Evolutionary conservation across 2,797 vertebrate species (phyloP).

Genomic region (Chelon auratus): DNA sequence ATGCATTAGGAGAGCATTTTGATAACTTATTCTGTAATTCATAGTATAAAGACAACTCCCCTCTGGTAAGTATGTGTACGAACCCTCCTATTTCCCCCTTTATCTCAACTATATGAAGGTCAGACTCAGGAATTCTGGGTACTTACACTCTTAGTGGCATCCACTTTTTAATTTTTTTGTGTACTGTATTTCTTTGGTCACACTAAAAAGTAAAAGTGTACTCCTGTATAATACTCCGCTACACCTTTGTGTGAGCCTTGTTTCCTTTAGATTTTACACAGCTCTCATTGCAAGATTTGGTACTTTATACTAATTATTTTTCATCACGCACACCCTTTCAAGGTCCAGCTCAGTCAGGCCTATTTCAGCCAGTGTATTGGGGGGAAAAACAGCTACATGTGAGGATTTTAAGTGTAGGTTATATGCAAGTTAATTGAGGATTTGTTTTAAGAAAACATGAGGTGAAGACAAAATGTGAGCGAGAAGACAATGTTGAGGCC

Average conservation of each 20-base stretch:
- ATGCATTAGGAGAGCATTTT: not conserved
- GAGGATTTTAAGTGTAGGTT: not conserved
- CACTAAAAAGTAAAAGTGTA: not conserved
- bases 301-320: not conserved
- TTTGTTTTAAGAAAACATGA: not conserved
- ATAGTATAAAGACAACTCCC: conserved; percentile 9
- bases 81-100: not conserved
- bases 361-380: not conserved
- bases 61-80: conserved; percentile 56
- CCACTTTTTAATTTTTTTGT: not conserved
- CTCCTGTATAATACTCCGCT: not conserved
- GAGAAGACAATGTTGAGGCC: not conserved
- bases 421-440: not conserved
- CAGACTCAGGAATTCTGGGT: no score
- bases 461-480: not conserved
- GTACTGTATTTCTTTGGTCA: not conserved
- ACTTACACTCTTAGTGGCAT: no score
- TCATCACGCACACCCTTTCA: not conserved
- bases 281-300: not conserved
- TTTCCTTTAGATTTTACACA: not conserved
- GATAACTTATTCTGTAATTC: not conserved
- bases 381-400: not conserved
- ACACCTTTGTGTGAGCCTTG: not conserved
- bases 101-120: not conserved
- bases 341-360: not conserved